Evolutionary conservation across 2,113 vertebrate species (phyloP), one percentile per base, ranked within the genome.

Genomic region (Colaptes auratus): DNA sequence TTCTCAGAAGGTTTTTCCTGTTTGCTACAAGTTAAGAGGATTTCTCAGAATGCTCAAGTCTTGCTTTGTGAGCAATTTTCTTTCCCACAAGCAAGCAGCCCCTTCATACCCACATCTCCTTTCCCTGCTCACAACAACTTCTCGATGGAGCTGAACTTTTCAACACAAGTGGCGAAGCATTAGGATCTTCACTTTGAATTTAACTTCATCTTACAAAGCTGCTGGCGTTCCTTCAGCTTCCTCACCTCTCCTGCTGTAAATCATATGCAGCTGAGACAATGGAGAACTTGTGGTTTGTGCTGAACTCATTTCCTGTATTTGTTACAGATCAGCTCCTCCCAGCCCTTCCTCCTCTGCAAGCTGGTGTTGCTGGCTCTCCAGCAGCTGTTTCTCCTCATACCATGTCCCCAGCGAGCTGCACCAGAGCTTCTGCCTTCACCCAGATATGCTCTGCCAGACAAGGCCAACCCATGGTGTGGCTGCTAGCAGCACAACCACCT

Each of bases 291-390:
- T 33, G 94, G 96, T 95, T 89, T 86, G 30, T 15, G 84, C 89
- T 95, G 84, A 94, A 65, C 90, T 96, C 88, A 89, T 95, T 96
- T 96, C 95, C 95, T 91, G 96, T 78, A 36, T 90, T 96, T 95
- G 94, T 95, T 88, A 91, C 39, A 39, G 0, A 5, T 1, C 9
- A 20, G 46, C 89, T 86, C 96, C 91, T 91, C 92, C 92, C 90
- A 89, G 85, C 82, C 60, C 76, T 94, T 91, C 92, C 91, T 92
- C 13, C 66, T 33, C 42, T 6, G 30, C 65, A 5, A 19, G 65
- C 42, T 30, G 30, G 8, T 28, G 56, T 21, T 4, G 9, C 81
- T 1, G 42, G 59, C 82, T 50, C 50, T 50, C n/a, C n/a, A 24
- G 79, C 56, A 63, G 81, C 44, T 9, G 3, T 3, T 55, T 76